Conservation (phyloP, 2,113 vertebrate species). For the Phodopus roborovskii region DNA sequence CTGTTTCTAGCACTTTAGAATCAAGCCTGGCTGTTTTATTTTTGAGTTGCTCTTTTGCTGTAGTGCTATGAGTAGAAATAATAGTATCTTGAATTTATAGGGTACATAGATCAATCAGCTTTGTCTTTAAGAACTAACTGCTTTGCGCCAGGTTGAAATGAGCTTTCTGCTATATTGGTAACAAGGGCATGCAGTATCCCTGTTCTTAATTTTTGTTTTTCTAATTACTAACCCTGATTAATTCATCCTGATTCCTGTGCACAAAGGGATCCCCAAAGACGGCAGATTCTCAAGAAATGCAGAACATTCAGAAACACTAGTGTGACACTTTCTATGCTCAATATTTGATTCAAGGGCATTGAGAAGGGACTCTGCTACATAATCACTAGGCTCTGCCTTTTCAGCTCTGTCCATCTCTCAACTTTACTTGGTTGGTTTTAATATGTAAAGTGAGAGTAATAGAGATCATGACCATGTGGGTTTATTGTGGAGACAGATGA, state of each 20-base stretch:
- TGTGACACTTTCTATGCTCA: neutral
- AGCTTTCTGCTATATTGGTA: constrained; percentile 32
- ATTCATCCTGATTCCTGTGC: constrained; percentile 40
- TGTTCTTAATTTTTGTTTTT: constrained; percentile 26
- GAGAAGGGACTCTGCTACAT: neutral
- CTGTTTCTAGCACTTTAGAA: constrained; percentile 6
- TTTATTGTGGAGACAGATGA: constrained; percentile 4
- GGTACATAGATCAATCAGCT: neutral
- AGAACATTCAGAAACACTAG: neutral
- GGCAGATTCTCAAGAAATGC: constrained; percentile 2
- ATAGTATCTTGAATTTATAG: constrained; percentile 22
- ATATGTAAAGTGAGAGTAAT: neutral
- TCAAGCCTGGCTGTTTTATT: neutral
- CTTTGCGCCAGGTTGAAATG: neutral
- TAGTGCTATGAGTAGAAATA: neutral
- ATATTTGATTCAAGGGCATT: constrained; percentile 7
- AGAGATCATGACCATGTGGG: neutral
- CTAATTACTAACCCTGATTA: constrained; percentile 35
- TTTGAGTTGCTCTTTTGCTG: neutral
- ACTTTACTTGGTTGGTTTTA: neutral
- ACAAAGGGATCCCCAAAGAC: neutral
- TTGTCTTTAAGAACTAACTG: constrained; percentile 21
- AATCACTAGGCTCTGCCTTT: neutral
- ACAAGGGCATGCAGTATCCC: neutral
- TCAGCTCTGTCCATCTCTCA: neutral